Percentiles rank a stretch among this genome's conserved stretches.
phyloP scores from a whole-genome alignment of 2,113 vertebrate genomes.

The Xyrauchen texanus region DNA sequence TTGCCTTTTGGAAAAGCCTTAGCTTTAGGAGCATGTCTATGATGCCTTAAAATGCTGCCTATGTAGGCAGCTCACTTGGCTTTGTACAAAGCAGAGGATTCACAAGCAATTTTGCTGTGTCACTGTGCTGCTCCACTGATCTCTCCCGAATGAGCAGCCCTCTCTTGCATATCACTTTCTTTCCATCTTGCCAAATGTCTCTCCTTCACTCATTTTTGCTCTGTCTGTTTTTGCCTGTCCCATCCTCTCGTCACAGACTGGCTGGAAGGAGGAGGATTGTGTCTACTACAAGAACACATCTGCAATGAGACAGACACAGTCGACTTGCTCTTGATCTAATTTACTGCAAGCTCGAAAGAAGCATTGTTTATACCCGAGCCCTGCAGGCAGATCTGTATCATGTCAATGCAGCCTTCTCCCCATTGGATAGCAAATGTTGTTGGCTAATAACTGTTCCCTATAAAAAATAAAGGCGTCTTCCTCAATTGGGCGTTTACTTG shows the following conservation, averaged over 20 bases:
- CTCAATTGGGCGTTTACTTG: no score
- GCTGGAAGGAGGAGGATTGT: constrained; percentile 21
- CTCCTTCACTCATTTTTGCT: constrained; percentile 17
- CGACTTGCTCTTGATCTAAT: constrained; percentile 48
- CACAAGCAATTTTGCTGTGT: constrained; percentile 10
- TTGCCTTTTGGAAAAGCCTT: no score
- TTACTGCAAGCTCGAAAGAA: constrained; percentile 52
- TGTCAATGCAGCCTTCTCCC: constrained; percentile 45
- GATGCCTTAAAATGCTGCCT: constrained; percentile 27
- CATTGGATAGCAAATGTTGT: neutral
- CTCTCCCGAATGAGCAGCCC: constrained; percentile 16
- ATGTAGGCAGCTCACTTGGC: neutral
- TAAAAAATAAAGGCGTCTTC: no score
- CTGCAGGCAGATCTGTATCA: constrained; percentile 51
- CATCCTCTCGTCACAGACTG: constrained; percentile 21
- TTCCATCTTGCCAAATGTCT: neutral
- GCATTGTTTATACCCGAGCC: constrained; percentile 51
- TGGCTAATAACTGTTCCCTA: no score
- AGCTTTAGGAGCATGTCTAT: neutral
- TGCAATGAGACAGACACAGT: constrained; percentile 44
- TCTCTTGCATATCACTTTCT: constrained; percentile 9
- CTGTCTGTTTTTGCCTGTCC: constrained; percentile 1
- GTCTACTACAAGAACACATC: constrained; percentile 45
- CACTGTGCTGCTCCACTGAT: constrained; percentile 28
- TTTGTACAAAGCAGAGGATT: constrained; percentile 2